phyloP scores from a whole-genome alignment of 2,113 vertebrate species.

The Laticauda laticaudata region DNA sequence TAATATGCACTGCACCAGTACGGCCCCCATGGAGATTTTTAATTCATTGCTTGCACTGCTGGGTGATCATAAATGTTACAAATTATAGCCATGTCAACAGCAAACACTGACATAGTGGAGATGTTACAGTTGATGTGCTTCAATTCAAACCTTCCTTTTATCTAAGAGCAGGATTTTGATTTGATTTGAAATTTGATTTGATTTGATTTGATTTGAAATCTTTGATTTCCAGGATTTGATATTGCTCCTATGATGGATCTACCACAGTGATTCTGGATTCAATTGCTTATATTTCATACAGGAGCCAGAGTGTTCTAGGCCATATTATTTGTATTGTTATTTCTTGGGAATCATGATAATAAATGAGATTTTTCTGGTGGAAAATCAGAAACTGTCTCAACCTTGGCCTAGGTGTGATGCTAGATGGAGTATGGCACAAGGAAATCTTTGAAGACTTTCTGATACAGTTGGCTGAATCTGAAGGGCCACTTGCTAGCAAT shows the following conservation, averaged over 20 bases:
- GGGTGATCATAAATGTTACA: constrained; percentile 48
- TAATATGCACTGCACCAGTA: constrained; percentile 58
- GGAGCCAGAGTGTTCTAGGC: not conserved
- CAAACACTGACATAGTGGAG: constrained; percentile 17
- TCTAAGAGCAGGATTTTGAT: not conserved
- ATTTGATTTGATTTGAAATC: too few relatives aligned
- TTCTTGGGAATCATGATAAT: not conserved
- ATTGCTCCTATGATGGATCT: not conserved
- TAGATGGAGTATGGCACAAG: not conserved
- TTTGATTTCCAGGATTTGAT: not conserved
- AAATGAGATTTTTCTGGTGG: not conserved
- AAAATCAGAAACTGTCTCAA: not conserved
- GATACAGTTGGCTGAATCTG: not conserved
- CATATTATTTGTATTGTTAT: not conserved
- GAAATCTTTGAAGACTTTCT: not conserved
- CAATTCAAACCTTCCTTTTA: not conserved
- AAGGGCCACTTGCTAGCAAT: not conserved
- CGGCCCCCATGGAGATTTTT: constrained; percentile 62
- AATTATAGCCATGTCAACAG: constrained; percentile 41
- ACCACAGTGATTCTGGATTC: not conserved
- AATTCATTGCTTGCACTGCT: constrained; percentile 60
- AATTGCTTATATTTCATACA: not conserved
- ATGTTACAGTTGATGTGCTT: constrained; percentile 7
- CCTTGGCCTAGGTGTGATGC: not conserved
- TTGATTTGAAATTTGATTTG: too few relatives aligned